These are phyloP conservation scores for Lathamus discolor DNA, from an alignment of 2,113 vertebrate species.

Conservation along the genomic window DNA sequence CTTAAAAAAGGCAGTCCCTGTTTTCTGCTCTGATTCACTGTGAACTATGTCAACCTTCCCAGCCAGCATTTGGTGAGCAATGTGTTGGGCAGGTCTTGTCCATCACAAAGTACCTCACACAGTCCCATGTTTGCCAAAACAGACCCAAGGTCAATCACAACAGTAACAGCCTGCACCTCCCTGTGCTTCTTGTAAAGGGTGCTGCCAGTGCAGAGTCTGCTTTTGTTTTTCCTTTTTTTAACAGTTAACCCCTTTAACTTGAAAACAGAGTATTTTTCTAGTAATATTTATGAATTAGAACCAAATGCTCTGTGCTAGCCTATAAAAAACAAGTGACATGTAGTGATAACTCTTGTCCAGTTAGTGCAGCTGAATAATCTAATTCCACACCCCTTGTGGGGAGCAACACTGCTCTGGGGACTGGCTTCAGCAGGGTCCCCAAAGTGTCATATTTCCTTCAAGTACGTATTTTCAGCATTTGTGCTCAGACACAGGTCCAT, in stretches of 20 bases:
- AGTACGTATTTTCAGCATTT: background rate
- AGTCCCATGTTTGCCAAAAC: background rate
- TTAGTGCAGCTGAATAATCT: background rate
- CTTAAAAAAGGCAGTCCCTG: background rate
- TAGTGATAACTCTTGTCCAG: background rate
- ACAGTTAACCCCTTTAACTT: background rate
- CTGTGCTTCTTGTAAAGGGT: background rate
- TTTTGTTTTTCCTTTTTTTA: background rate
- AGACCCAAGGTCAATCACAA: background rate
- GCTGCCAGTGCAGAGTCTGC: background rate
- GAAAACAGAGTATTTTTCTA: background rate
- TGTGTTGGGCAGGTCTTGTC: background rate
- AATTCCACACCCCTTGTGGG: background rate
- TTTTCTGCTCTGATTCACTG: conserved; percentile 32
- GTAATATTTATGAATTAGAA: background rate
- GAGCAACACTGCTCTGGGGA: background rate
- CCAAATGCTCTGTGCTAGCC: background rate
- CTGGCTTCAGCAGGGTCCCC: background rate
- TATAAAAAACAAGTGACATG: background rate
- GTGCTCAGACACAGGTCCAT: background rate
- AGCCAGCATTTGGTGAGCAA: background rate
- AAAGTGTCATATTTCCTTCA: background rate
- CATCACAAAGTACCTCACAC: background rate
- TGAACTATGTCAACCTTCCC: background rate
- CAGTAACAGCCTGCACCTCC: background rate